Conservation (phyloP, 2,797 vertebrate species). For the Phaenicophaeus curvirostris region DNA sequence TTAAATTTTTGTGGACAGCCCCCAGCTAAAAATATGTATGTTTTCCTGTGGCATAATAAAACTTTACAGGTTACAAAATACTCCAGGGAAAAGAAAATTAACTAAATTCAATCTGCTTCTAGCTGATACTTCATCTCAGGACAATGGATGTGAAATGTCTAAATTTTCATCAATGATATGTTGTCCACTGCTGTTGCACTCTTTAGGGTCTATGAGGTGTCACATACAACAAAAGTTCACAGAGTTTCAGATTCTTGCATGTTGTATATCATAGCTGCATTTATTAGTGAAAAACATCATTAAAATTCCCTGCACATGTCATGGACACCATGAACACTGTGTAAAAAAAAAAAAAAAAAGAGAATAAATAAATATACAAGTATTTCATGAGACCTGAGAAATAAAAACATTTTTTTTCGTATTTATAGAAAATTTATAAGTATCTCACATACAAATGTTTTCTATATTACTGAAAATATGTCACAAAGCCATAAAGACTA, state of each 20-base stretch:
- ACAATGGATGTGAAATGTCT: not conserved
- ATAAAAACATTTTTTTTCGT: not conserved
- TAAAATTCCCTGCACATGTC: slow-evolving; percentile 22
- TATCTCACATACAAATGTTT: slow-evolving; percentile 45
- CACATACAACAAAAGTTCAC: not conserved
- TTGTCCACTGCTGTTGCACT: not conserved
- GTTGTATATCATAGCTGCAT: not conserved
- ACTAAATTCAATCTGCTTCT: not conserved
- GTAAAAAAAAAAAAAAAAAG: not conserved
- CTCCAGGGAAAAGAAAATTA: not conserved
- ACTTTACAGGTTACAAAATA: not conserved
- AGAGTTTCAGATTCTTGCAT: not conserved
- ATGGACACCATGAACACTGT: not conserved
- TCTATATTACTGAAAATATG: slow-evolving; percentile 7
- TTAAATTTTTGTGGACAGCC: not conserved
- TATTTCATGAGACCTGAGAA: not conserved
- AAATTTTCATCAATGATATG: not conserved
- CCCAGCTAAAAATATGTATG: not conserved
- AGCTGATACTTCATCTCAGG: not conserved
- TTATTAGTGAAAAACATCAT: slow-evolving; percentile 12
- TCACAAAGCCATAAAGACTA: slow-evolving; percentile 46
- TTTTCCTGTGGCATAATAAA: not conserved
- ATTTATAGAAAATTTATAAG: not conserved
- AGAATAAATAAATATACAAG: slow-evolving; percentile 4
- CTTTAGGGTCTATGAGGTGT: not conserved